These are phyloP conservation scores for Acleris emargana DNA, from an alignment of 2,888 invertebrate genomes.

Conservation along the genomic window DNA sequence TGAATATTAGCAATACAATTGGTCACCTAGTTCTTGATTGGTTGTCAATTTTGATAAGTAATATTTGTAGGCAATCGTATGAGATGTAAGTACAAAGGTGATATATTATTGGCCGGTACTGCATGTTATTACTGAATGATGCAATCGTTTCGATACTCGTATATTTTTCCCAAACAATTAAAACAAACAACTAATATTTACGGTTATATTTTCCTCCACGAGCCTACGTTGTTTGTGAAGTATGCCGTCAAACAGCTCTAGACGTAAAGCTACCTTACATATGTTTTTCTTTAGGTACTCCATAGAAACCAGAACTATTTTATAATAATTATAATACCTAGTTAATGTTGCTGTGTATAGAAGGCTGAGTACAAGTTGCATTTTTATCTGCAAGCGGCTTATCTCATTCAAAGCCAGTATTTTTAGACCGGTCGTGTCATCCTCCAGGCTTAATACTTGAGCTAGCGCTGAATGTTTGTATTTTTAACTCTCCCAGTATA, in stretches of 20 bases:
- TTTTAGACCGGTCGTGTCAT: constrained; percentile 4
- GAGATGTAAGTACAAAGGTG: too few species aligned
- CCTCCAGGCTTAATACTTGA: neutral
- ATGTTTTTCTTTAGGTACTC: too few species aligned
- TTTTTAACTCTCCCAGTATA: too few species aligned
- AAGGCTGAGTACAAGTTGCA: neutral
- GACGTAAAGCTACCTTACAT: neutral
- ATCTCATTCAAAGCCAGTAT: constrained; percentile 6
- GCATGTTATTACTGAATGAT: too few species aligned
- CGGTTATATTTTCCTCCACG: neutral
- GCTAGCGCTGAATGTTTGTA: neutral
- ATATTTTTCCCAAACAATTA: too few species aligned
- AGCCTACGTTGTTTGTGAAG: neutral
- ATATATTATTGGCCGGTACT: too few species aligned
- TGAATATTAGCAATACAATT: too few species aligned
- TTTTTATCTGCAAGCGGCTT: constrained; percentile 10
- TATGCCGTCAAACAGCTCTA: constrained; percentile 1
- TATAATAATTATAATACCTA: neutral
- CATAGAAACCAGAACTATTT: neutral
- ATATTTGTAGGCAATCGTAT: too few species aligned
- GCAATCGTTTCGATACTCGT: too few species aligned
- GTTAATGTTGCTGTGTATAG: neutral
- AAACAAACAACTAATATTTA: too few species aligned
- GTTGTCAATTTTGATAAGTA: too few species aligned
- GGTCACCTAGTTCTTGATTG: too few species aligned